Base-by-base conservation (phyloP, 2,797 vertebrate genomes). In the Masticophis lateralis region DNA sequence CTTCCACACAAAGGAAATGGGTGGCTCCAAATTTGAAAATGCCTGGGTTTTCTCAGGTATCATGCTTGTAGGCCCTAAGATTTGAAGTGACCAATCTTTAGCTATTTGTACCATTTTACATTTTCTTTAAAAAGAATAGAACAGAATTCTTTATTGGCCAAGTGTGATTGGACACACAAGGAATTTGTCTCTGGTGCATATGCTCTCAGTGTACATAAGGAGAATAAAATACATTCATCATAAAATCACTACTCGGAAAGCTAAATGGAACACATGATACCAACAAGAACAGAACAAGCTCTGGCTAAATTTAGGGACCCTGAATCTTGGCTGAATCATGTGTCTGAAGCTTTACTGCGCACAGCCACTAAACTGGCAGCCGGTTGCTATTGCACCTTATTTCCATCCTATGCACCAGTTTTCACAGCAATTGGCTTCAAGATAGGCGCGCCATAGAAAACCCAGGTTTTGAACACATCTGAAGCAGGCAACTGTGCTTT, bases 381-480 rank as follows among this genome's bases (percentile, higher is more conserved):
- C 83, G 27, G 12, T 3, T 47, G 69, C 5, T 86, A 93, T 28
- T 61, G 86, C 87, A 93, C 11, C 18, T 28, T 10, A 14, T 91
- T 60, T 55, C 14, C n/a, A 61, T 59, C 57, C 90, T 93, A 91
- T 51, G 90, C 91, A 91, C 93, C n/a, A 55, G 8, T 10, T 20
- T 18, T 88, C 93, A 93, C 93, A 93, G 25, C 66, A 91, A 22
- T 43, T 57, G 91, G 92, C 87, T 56, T 87, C 18, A 55, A 61
- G 55, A 18, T 25, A 91, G 37, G 61, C 2, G 63, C 63, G 51
- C 79, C 13, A 88, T 13, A 47, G 16, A 63, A 61, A 88, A 91
- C 12, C 2, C 47, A 7, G 11, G 51, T 47, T 59, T 22, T 59
- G 37, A 60, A 14, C 18, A 51, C 43, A 20, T 10, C 53, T 90